phyloP scores from a whole-genome alignment of 2,888 invertebrate species.

The Eudasyphora cyanicolor region DNA sequence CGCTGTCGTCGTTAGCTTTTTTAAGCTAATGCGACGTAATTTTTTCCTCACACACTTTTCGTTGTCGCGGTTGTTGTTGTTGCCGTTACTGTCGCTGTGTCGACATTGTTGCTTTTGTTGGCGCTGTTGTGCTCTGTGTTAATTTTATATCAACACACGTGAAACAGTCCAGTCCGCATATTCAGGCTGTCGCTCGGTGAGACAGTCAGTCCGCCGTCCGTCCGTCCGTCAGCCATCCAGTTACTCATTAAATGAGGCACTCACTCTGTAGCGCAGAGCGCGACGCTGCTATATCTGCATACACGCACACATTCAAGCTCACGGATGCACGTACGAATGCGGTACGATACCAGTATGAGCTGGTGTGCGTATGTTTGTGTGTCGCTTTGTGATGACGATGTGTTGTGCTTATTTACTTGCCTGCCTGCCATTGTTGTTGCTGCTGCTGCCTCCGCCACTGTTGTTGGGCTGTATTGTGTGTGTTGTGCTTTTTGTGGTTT shows the following conservation, averaged over 20 bases:
- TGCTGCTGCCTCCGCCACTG: background rate
- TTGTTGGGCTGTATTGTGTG: conserved; percentile 17
- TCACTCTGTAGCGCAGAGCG: conserved; percentile 39
- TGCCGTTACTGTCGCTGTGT: conserved; percentile 33
- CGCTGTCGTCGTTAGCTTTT: conserved; percentile 28
- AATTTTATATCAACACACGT: conserved; percentile 60
- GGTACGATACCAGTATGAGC: conserved; percentile 8
- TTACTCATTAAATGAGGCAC: conserved; percentile 59
- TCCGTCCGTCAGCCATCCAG: conserved; percentile 57
- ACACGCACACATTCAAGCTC: conserved; percentile 27
- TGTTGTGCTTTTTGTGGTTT: conserved; percentile 54
- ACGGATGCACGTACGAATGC: conserved; percentile 15
- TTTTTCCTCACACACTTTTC: conserved; percentile 40
- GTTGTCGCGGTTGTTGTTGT: conserved; percentile 29
- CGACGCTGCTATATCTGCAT: conserved; percentile 38
- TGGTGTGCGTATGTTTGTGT: background rate
- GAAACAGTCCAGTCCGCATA: conserved; percentile 56
- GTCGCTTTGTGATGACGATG: conserved; percentile 33
- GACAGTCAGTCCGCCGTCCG: conserved; percentile 20
- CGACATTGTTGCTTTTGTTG: conserved; percentile 40
- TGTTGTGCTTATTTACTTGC: conserved; percentile 59
- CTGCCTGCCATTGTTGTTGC: conserved; percentile 46
- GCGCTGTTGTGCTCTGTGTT: conserved; percentile 50
- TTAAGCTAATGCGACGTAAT: conserved; percentile 53
- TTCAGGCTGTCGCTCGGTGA: no score